Evolutionary conservation across 2,888 invertebrate species (phyloP).

Genomic region (Coelopa pilipes): DNA sequence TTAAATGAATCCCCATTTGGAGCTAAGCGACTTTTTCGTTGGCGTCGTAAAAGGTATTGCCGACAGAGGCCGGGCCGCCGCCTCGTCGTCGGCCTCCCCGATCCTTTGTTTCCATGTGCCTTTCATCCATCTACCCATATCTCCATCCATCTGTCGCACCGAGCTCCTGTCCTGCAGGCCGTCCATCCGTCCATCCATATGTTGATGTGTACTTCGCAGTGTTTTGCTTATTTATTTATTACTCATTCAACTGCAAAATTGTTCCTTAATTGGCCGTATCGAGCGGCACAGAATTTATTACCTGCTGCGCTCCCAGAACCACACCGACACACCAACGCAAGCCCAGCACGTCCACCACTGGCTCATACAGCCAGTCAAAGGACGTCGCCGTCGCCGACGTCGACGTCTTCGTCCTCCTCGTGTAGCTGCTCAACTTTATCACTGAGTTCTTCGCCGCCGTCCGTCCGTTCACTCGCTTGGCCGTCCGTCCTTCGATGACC

Average conservation of each 20-base stretch:
- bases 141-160: not conserved
- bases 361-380: not conserved
- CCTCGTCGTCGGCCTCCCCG: too few species aligned
- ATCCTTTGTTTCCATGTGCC: not conserved
- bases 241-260: slow-evolving; percentile 65
- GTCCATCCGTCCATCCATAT: too few species aligned
- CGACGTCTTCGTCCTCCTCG: slow-evolving; percentile 42
- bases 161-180: too few species aligned
- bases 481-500: not conserved
- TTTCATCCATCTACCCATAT: not conserved
- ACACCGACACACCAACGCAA: not conserved
- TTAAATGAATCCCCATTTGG: slow-evolving; percentile 28
- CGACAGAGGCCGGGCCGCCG: not conserved
- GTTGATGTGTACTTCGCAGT: not conserved
- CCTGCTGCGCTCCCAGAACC: slow-evolving; percentile 51
- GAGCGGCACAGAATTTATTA: slow-evolving; percentile 63
- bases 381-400: slow-evolving; percentile 37
- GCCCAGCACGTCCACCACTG: slow-evolving; percentile 7
- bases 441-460: slow-evolving; percentile 20
- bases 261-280: slow-evolving; percentile 65
- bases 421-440: slow-evolving; percentile 43
- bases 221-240: slow-evolving; percentile 56
- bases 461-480: not conserved
- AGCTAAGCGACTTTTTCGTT: slow-evolving; percentile 25
- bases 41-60: not conserved